These are phyloP conservation scores for Orientallactaga bullata DNA, from an alignment of 2,113 vertebrate species.

Conservation along the genomic window DNA sequence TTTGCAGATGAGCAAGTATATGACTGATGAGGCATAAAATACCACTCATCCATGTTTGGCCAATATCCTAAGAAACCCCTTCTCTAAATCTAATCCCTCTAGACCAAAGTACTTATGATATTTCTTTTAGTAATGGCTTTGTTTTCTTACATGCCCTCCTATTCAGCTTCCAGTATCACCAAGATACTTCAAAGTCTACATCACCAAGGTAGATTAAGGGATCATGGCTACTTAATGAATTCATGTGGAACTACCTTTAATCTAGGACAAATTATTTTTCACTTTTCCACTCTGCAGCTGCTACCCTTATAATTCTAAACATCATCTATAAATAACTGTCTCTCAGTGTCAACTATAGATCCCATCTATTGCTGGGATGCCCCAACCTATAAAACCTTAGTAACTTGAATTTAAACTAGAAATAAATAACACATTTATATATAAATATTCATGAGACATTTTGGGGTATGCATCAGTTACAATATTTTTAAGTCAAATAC, in stretches of 20 bases:
- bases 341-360: conserved; percentile 38
- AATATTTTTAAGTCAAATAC: not conserved
- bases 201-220: not conserved
- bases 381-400: not conserved
- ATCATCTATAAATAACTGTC: conserved; percentile 54
- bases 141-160: not conserved
- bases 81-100: not conserved
- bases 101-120: not conserved
- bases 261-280: conserved; percentile 55
- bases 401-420: not conserved
- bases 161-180: not conserved
- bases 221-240: conserved; percentile 46
- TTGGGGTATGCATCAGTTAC: not conserved
- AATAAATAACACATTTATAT: not conserved
- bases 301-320: conserved; percentile 63
- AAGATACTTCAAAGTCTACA: not conserved
- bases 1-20: conserved; percentile 62
- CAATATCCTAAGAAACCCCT: not conserved
- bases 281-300: conserved; percentile 73
- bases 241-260: conserved; percentile 61
- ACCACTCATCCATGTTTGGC: conserved; percentile 38
- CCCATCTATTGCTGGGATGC: conserved; percentile 38
- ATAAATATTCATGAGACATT: not conserved
- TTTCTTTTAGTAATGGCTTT: not conserved
- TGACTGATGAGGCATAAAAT: conserved; percentile 61